Evolutionary conservation across 2,113 vertebrate genomes (phyloP).

Genomic region (Pelecanoides urinatrix): DNA sequence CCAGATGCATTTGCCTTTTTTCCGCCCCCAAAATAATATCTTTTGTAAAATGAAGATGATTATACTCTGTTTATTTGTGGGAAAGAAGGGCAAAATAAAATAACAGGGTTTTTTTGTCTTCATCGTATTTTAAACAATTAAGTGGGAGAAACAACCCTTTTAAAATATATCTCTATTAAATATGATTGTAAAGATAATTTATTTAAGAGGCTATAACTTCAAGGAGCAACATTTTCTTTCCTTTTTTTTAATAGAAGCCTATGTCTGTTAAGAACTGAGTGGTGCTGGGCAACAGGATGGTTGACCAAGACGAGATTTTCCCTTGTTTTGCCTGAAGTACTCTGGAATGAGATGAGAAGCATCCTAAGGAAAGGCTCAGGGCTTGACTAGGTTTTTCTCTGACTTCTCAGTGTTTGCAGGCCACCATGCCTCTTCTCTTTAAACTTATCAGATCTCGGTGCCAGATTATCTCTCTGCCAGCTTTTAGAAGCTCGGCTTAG

Average conservation of each 20-base stretch:
- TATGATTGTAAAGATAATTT: background rate
- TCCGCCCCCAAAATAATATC: background rate
- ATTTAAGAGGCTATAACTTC: background rate
- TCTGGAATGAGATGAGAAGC: background rate
- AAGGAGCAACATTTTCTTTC: background rate
- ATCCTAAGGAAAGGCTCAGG: background rate
- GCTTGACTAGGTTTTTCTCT: background rate
- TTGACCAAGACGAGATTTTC: background rate
- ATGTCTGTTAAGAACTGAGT: background rate
- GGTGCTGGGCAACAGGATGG: background rate
- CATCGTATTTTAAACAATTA: background rate
- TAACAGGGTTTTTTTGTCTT: background rate
- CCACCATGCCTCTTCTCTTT: background rate
- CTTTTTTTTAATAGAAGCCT: background rate
- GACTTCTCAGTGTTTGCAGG: background rate
- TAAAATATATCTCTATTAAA: background rate
- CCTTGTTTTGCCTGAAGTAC: background rate
- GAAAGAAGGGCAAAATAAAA: background rate
- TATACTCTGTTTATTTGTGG: background rate
- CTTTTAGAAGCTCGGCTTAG: conserved; percentile 1
- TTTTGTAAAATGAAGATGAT: background rate
- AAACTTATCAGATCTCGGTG: background rate
- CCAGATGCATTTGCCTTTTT: background rate
- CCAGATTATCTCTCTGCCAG: conserved; percentile 33
- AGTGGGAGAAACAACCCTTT: background rate